These are phyloP conservation scores for Spatulosminthurus flaviceps DNA, from an alignment of 2,888 invertebrate genomes.

Conservation along the genomic window DNA sequence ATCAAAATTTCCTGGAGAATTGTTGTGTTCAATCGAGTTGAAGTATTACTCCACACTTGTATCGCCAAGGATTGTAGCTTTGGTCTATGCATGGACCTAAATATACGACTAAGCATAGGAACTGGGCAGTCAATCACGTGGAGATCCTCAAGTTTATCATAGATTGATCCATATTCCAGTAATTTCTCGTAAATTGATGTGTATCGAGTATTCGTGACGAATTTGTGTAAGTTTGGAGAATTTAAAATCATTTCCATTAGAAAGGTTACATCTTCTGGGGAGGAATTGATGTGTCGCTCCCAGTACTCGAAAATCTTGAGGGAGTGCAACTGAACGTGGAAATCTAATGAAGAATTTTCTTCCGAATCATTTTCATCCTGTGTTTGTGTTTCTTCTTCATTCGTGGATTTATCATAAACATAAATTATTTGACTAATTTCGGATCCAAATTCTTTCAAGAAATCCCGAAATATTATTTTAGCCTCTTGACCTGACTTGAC, in stretches of 20 bases:
- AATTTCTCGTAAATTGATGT: neutral
- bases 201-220: neutral
- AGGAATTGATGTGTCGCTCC: neutral
- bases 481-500: neutral
- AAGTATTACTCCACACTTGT: slow-evolving; percentile 7
- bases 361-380: neutral
- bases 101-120: neutral
- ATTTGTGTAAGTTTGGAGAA: neutral
- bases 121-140: neutral
- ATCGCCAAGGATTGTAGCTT: neutral
- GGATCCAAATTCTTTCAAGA: neutral
- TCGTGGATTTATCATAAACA: slow-evolving; percentile 10
- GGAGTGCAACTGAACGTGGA: neutral
- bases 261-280: neutral
- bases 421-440: slow-evolving; percentile 23
- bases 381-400: neutral
- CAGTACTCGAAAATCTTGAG: neutral
- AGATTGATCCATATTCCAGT: neutral
- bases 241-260: neutral
- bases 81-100: neutral
- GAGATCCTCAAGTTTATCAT: neutral
- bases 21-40: neutral
- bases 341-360: neutral
- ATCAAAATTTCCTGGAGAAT: neutral
- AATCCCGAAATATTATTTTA: neutral